A percentile compares a stretch with the other conserved stretches of the same genome.
phyloP scores from a whole-genome alignment of 1,140 invertebrate species.

The Berghia stephanieae region DNA sequence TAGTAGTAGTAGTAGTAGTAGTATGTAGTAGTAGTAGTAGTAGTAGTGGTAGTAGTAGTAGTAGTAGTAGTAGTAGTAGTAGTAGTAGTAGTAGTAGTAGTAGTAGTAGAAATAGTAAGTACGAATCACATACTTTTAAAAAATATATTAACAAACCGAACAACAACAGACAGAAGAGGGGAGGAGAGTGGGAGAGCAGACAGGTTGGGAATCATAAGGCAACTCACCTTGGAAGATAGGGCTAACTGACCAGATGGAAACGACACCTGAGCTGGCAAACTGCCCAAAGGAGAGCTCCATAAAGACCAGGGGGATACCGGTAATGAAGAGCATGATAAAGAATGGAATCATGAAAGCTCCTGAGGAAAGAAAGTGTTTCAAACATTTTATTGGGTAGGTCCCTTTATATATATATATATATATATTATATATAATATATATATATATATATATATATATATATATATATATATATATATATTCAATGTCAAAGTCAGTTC shows the following conservation, averaged over 20 bases:
- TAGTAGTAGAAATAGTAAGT: background rate
- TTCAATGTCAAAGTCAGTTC: too few species aligned
- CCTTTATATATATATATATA: background rate
- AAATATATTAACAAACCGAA: background rate
- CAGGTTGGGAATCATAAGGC: background rate
- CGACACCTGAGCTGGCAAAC: slow-evolving; percentile 58
- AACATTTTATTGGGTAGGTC: background rate
- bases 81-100: background rate
- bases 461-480: too few species aligned
- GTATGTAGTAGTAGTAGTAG: background rate
- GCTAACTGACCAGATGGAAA: slow-evolving; percentile 58
- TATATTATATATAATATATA: background rate
- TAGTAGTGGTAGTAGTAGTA: background rate
- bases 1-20: too few species aligned
- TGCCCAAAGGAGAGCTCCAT: slow-evolving; percentile 69
- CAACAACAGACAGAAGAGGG: background rate
- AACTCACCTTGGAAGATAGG: slow-evolving; percentile 67
- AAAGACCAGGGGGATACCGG: slow-evolving; percentile 68
- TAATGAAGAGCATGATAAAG: slow-evolving; percentile 66
- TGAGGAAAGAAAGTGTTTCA: slow-evolving; percentile 39
- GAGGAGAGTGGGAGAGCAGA: background rate
- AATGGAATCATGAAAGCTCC: slow-evolving; percentile 70
- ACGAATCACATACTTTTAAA: too few species aligned
- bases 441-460: background rate
- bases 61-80: background rate